Conservation (phyloP, 2,888 invertebrate species). For the Zelleria hepariella region DNA sequence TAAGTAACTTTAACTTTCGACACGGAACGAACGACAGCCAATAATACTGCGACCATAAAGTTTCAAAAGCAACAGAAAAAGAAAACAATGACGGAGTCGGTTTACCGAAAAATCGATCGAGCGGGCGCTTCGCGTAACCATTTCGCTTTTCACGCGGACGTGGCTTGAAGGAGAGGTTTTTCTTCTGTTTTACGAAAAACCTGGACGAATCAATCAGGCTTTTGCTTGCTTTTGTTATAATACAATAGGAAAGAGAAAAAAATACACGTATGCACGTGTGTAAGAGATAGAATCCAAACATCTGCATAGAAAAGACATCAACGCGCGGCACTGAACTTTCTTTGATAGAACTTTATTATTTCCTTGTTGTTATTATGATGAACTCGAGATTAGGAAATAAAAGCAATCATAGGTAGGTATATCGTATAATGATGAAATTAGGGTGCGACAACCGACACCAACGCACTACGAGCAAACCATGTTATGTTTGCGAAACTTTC, state of each 20-base stretch:
- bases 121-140: conserved; percentile 27
- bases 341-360: too few relatives aligned
- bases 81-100: not conserved
- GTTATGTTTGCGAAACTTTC: not conserved
- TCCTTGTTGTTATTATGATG: too few relatives aligned
- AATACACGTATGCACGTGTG: too few relatives aligned
- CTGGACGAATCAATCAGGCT: too few relatives aligned
- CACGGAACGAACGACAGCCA: conserved; percentile 6
- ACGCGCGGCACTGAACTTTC: too few relatives aligned
- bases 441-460: not conserved
- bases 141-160: conserved; percentile 27
- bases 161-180: conserved; percentile 34
- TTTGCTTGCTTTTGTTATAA: too few relatives aligned
- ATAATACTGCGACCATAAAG: conserved; percentile 7
- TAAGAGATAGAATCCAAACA: too few relatives aligned
- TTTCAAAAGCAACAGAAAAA: conserved; percentile 12
- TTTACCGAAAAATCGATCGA: conserved; percentile 25
- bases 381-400: too few relatives aligned
- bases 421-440: not conserved
- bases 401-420: not conserved
- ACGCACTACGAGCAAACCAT: not conserved
- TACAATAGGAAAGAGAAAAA: too few relatives aligned
- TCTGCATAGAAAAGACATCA: too few relatives aligned
- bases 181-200: conserved; percentile 7
- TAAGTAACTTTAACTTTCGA: conserved; percentile 10